Evolutionary conservation across 37 sponge, comb jelly and placozoan genomes (phyloP), one percentile per base, ranked within the genome.

Genomic region (Hormiphora californensis): DNA sequence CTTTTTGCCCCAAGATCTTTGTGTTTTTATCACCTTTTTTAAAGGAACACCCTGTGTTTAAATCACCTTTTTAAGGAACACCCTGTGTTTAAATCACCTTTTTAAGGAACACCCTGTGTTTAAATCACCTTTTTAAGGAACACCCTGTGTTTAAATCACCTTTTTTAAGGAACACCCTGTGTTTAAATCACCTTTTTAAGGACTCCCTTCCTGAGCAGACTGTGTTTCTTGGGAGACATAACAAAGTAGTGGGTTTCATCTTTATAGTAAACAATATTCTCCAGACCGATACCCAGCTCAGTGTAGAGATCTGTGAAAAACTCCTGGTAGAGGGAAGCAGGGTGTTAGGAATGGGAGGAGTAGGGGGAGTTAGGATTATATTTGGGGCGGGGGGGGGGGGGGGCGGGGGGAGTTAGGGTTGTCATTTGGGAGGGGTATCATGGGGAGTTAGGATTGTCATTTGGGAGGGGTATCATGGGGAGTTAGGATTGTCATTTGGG

Each of bases 171-270:
- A n/a, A n/a, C n/a, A n/a, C n/a, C n/a, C n/a, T n/a, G n/a, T n/a
- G n/a, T n/a, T n/a, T n/a, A n/a, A n/a, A n/a, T 65, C 31, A 93
- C 96, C 89, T 90, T 86, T 69, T 92, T 94, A 8, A 96, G 86
- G 23, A 96, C 97, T 54, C 88, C 88, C 54, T 90, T 93, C 27
- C 63, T 55, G 30, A 96, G 65, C 49, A 96, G 85, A 54, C 90
- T 91, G 25, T 65, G 85, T 85, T 92, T 94, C 87, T 92, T 92
- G 54, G 94, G 92, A 17, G 94, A 94, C 97, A 96, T 96, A 31
- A 96, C 97, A 86, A 96, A 92, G 88, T 96, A 96, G 86, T 96
- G 97, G 0, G 97, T 96, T 87, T 96, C 94, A 54, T 94, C 94
- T 88, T 92, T 92, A 86, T 93, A 96, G 86, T 96, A 96, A 21